These are phyloP conservation scores for Apodemus agrarius DNA, from an alignment of 2,797 vertebrate genomes.

Conservation along the genomic window DNA sequence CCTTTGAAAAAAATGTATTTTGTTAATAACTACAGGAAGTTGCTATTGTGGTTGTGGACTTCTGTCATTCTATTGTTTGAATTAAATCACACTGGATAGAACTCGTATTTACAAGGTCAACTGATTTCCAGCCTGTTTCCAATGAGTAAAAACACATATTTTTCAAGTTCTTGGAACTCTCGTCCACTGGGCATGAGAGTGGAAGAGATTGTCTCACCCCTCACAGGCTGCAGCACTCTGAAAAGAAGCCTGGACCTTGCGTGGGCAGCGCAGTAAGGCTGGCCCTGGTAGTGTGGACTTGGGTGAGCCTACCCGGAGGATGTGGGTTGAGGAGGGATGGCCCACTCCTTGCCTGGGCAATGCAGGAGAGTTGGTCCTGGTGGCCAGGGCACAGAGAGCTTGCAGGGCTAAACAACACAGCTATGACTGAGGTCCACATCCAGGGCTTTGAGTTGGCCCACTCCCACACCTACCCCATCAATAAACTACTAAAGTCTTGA, in stretches of 20 bases:
- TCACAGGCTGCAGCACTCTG: neutral
- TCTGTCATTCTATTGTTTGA: neutral
- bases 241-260: neutral
- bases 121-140: neutral
- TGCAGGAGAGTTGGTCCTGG: neutral
- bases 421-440: neutral
- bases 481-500: neutral
- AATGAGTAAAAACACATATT: neutral
- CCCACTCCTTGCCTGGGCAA: neutral
- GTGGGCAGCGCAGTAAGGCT: neutral
- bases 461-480: neutral
- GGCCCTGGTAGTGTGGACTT: neutral
- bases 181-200: neutral
- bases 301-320: neutral
- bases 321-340: neutral
- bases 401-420: neutral
- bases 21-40: neutral
- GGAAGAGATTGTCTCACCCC: neutral
- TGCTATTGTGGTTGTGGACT: neutral
- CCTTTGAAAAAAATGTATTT: neutral
- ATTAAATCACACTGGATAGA: neutral
- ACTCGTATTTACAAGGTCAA: neutral
- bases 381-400: neutral
- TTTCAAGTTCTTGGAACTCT: neutral
- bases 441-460: neutral